These are phyloP conservation scores for Saguinus midas DNA, from an alignment of 2,113 vertebrate species.

Conservation along the genomic window DNA sequence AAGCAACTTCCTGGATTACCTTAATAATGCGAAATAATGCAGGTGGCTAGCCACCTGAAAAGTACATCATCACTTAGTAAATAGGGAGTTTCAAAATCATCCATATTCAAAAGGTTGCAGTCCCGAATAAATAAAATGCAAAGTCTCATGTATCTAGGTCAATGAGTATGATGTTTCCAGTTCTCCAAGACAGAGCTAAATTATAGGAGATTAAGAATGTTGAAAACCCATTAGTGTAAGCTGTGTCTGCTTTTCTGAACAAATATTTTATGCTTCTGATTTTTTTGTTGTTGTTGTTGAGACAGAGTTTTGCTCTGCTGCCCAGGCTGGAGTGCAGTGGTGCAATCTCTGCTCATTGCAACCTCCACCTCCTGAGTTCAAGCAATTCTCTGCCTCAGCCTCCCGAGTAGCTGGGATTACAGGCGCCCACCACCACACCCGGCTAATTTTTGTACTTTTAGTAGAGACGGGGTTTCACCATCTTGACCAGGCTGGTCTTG, in stretches of 20 bases:
- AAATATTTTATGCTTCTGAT: neutral
- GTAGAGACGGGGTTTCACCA: too few species aligned
- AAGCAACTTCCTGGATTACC: neutral
- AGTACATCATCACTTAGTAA: neutral
- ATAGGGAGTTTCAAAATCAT: constrained; percentile 17
- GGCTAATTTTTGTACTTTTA: too few species aligned
- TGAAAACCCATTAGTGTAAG: neutral
- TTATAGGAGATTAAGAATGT: constrained; percentile 28
- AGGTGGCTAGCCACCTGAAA: neutral
- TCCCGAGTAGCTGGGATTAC: too few species aligned
- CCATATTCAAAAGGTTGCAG: neutral
- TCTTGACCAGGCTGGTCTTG: too few species aligned
- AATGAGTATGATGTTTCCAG: neutral
- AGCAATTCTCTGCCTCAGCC: too few species aligned
- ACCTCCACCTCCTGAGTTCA: too few species aligned
- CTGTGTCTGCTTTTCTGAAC: constrained; percentile 24
- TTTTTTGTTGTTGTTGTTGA: neutral
- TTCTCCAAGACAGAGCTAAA: neutral
- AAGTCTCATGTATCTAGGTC: neutral
- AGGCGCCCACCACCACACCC: too few species aligned
- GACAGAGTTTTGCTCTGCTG: too few species aligned
- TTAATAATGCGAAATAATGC: neutral
- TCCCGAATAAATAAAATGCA: constrained; percentile 36
- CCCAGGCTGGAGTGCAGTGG: too few species aligned
- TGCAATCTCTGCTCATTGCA: too few species aligned